Conservation (phyloP, 2,888 invertebrate species). For the Fissipunctia ypsillon region DNA sequence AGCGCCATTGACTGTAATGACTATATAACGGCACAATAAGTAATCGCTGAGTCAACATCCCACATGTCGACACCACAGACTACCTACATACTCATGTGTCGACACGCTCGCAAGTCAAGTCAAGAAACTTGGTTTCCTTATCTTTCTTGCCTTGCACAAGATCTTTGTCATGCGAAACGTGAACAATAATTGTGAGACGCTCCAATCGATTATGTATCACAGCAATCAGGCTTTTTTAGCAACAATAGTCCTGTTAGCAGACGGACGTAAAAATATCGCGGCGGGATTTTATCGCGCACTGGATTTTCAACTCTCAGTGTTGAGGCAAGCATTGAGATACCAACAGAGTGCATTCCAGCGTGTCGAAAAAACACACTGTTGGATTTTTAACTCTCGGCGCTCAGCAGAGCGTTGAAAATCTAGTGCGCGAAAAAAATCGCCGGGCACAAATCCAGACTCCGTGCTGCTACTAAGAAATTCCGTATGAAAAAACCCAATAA, state of each 20-base stretch:
- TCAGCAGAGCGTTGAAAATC: too few relatives aligned
- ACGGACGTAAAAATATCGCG: too few relatives aligned
- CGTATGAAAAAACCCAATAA: neutral
- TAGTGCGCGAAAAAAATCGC: too few relatives aligned
- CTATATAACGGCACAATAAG: neutral
- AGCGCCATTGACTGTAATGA: neutral
- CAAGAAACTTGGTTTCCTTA: conserved; percentile 7
- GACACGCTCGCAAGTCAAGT: neutral
- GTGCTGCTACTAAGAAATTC: too few relatives aligned
- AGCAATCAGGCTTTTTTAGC: neutral
- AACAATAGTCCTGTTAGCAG: too few relatives aligned
- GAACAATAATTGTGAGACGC: neutral
- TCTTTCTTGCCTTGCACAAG: neutral
- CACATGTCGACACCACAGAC: neutral
- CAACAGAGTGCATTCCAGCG: too few relatives aligned
- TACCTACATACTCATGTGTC: too few relatives aligned
- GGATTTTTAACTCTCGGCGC: too few relatives aligned
- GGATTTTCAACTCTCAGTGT: too few relatives aligned
- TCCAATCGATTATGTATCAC: neutral
- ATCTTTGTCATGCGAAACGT: neutral
- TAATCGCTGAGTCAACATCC: neutral
- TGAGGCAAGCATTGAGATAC: too few relatives aligned
- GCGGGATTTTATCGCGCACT: too few relatives aligned
- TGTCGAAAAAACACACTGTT: too few relatives aligned
- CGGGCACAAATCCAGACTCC: neutral